Percentiles rank a stretch among this genome's conserved stretches.
Conservation (phyloP, 2,113 vertebrate genomes). For the Grammomys surdaster region DNA sequence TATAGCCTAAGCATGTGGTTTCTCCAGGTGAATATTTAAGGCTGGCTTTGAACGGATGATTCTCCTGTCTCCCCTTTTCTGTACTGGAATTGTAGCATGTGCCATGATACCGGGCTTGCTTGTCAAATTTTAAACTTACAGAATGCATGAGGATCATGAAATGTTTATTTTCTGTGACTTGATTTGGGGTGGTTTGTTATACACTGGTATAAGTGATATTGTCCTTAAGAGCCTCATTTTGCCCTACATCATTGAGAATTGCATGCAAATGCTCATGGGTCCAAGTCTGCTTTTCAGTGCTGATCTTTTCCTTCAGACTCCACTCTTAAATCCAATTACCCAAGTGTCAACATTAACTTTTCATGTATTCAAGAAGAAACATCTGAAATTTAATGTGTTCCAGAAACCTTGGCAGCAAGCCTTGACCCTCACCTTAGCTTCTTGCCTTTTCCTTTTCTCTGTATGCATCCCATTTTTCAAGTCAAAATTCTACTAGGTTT, state of each 20-base stretch:
- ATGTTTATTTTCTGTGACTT: neutral
- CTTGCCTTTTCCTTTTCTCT: neutral
- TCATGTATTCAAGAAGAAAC: neutral
- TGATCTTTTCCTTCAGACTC: slow-evolving; percentile 18
- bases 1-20: neutral
- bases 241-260: neutral
- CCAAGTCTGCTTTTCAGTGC: neutral
- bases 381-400: slow-evolving; percentile 12
- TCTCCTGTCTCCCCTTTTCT: neutral
- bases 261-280: slow-evolving; percentile 3
- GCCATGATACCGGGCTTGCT: neutral
- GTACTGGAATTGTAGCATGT: neutral
- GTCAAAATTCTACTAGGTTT: neutral
- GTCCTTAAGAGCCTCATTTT: neutral
- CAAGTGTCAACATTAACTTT: neutral
- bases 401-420: neutral
- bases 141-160: neutral
- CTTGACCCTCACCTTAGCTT: neutral
- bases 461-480: slow-evolving; percentile 22
- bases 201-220: neutral
- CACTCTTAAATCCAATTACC: slow-evolving; percentile 52
- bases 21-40: neutral
- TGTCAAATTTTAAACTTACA: neutral
- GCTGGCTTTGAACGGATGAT: neutral
- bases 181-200: neutral